Base-by-base conservation (phyloP, 2,888 invertebrate species). In the Celastrina argiolus region DNA sequence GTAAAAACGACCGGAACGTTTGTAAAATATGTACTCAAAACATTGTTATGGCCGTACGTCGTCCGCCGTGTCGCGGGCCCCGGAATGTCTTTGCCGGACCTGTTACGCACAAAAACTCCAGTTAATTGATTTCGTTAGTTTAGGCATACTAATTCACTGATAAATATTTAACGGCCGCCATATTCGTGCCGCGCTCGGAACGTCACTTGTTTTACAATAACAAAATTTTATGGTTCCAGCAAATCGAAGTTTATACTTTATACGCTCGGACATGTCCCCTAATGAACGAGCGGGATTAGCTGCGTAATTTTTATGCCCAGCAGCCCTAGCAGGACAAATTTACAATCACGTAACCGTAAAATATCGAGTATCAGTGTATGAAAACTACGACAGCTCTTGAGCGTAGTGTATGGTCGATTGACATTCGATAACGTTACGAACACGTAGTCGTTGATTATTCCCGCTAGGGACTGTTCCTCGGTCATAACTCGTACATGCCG, bases 111-210 rank as follows among this genome's bases (percentile, higher is more conserved):
- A 80, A 85, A 87, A 83, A 84, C 79, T 76, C 74, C 71, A 80
- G 75, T 82, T 86, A 87, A 88, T 87, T 87, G 87, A 86, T 85
- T 88, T 87, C 78, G 81, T 84, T 85, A 83, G 82, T 83, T 87
- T 87, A 82, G 81, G 81, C 84, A 85, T 87, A 87, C 85, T 85
- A 87, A 87, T 88, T 87, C 81, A 76, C 80, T 84, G 81, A 85
- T 88, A 82, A 87, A 87, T 88, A 87, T 87, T 85, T 78, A 87
- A 80, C 78, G 79, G 77, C 72, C 70, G 70, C 80, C 81, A 76
- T 84, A 83, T 84, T 82, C 81, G 83, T 79, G 84, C 79, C 78
- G 81, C 82, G 81, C 81, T 85, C 83, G 84, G 78, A 77, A 76
- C 75, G 76, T 79, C 74, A 74, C 76, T 74, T 78, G 75, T 78